phyloP scores from a whole-genome alignment of 1,140 invertebrate genomes.

The Drepana arcuata region DNA sequence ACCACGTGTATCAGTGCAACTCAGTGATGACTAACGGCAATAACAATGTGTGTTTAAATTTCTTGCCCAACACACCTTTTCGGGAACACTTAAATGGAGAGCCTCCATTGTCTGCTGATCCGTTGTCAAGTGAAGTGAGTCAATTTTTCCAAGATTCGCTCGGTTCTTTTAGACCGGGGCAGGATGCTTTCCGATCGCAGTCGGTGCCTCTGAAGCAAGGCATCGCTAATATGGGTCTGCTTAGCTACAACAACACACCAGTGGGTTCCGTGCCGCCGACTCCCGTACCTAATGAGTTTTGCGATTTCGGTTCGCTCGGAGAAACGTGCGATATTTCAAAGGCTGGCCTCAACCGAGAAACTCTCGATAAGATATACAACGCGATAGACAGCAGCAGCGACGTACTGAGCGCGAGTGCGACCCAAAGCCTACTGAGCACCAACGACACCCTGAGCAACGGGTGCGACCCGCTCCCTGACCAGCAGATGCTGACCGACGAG shows the following conservation, averaged over 20 bases:
- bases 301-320: conserved; percentile 75
- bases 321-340: conserved; percentile 70
- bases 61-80: conserved; percentile 39
- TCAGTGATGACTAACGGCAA: conserved; percentile 48
- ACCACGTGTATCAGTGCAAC: conserved; percentile 40
- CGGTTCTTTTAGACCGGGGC: conserved; percentile 30
- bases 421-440: conserved; percentile 38
- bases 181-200: conserved; percentile 76
- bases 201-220: conserved; percentile 81
- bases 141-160: conserved; percentile 69
- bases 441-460: conserved; percentile 42
- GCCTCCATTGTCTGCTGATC: conserved; percentile 57
- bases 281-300: conserved; percentile 79
- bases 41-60: conserved; percentile 44
- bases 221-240: conserved; percentile 47
- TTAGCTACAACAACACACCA: conserved; percentile 72
- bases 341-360: conserved; percentile 65
- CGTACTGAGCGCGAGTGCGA: conserved; percentile 41
- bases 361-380: conserved; percentile 68
- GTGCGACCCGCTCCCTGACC: conserved; percentile 44
- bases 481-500: conserved; percentile 41
- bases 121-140: conserved; percentile 69
- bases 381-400: conserved; percentile 65
- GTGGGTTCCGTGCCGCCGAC: conserved; percentile 79
- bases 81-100: conserved; percentile 50